phyloP scores from a whole-genome alignment of 2,113 vertebrate genomes.

The Silurus glanis region DNA sequence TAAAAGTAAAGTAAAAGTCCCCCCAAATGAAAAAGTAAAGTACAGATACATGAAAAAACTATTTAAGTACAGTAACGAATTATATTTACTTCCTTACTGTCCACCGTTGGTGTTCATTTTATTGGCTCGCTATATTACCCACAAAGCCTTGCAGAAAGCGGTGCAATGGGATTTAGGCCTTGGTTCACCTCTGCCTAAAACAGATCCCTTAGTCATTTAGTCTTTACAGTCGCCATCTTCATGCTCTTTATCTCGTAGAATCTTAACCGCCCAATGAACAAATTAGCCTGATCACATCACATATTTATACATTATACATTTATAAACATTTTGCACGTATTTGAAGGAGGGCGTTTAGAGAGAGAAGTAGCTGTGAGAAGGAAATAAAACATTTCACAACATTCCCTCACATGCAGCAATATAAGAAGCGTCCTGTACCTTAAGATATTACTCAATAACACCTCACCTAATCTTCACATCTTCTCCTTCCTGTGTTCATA shows the following conservation, averaged over 20 bases:
- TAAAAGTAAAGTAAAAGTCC: no score
- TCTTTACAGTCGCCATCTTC: neutral
- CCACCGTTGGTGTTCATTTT: no score
- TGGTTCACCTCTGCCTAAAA: neutral
- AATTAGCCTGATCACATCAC: neutral
- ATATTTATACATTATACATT: no score
- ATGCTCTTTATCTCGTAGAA: neutral
- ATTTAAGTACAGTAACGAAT: no score
- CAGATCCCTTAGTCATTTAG: neutral
- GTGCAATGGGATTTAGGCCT: neutral
- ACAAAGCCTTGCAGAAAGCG: neutral
- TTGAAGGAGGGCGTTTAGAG: neutral
- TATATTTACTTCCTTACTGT: no score
- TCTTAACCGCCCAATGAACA: neutral
- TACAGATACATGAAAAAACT: no score
- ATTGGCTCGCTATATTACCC: neutral
- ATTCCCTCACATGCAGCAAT: conserved; percentile 38
- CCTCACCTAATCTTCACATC: conserved; percentile 33
- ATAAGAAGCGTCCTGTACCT: conserved; percentile 34
- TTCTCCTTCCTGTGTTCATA: conserved; percentile 11
- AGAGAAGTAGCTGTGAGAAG: neutral
- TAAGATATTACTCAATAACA: conserved; percentile 46
- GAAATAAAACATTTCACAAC: neutral
- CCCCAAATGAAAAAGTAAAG: no score
- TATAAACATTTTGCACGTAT: neutral